A percentile compares a stretch with the other conserved stretches of the same genome.
Conservation (phyloP, 2,113 vertebrate genomes). For the Cebus imitator region DNA sequence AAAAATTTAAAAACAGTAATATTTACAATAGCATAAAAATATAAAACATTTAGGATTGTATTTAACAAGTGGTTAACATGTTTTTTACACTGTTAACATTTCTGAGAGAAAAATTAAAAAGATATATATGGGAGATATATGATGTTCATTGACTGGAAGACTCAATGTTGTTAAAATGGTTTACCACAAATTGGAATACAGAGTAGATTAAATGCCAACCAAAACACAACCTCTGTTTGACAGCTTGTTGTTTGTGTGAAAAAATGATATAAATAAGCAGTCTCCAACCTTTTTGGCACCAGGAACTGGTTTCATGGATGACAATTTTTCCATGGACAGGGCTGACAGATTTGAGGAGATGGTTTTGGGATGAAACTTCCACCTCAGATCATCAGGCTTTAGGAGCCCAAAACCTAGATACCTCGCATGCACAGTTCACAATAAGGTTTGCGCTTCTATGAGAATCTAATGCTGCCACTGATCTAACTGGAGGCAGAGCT, state of each 20-base stretch:
- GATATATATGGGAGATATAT: not conserved
- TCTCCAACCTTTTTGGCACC: too few relatives aligned
- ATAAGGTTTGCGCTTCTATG: too few relatives aligned
- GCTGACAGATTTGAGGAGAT: too few relatives aligned
- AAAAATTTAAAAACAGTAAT: not conserved
- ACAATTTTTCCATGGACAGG: too few relatives aligned
- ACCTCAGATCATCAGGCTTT: too few relatives aligned
- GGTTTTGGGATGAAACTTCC: too few relatives aligned
- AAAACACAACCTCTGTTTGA: not conserved
- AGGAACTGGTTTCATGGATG: too few relatives aligned
- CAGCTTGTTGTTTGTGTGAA: not conserved
- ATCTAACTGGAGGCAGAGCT: too few relatives aligned
- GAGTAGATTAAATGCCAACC: not conserved
- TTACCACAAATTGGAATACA: not conserved
- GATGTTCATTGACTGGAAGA: not conserved
- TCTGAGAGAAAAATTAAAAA: not conserved
- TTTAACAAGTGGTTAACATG: not conserved
- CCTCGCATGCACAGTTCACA: too few relatives aligned
- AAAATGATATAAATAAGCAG: not conserved
- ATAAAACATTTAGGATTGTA: not conserved
- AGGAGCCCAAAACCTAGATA: too few relatives aligned
- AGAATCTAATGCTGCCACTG: too few relatives aligned
- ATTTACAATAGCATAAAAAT: not conserved
- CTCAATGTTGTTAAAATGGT: not conserved
- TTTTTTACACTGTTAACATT: not conserved